Evolutionary conservation across 2,113 vertebrate species (phyloP).

Genomic region (Onychorhynchus coronatus): DNA sequence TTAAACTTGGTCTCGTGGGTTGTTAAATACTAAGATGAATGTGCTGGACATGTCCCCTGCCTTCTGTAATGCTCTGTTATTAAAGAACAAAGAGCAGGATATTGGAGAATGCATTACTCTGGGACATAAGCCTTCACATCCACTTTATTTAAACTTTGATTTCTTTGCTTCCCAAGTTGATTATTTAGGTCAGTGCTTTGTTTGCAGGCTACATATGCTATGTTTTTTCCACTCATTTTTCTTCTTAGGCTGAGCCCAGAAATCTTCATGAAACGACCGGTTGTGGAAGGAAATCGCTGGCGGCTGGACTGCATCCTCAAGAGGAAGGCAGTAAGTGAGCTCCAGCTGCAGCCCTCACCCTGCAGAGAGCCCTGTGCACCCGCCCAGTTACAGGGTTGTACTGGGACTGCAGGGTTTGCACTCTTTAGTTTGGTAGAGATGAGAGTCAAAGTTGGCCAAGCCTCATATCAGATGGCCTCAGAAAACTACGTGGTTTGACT

Average conservation of each 20-base stretch:
- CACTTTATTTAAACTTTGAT: not conserved
- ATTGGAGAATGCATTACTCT: not conserved
- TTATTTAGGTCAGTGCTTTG: not conserved
- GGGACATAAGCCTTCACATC: not conserved
- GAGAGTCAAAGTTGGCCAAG: not conserved
- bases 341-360: not conserved
- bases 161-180: not conserved
- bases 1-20: not conserved
- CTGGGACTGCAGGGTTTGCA: not conserved
- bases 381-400: not conserved
- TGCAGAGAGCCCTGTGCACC: not conserved
- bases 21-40: not conserved
- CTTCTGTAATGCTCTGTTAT: not conserved
- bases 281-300: conserved; percentile 96
- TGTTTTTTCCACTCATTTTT: not conserved
- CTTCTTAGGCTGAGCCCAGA: conserved; percentile 90
- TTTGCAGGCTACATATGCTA: not conserved
- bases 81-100: not conserved
- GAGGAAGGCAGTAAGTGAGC: conserved; percentile 88
- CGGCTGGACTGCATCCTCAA: conserved; percentile 90
- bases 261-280: conserved; percentile 95
- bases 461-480: not conserved
- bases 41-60: not conserved
- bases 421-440: not conserved
- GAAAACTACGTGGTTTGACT: not conserved